Base-by-base conservation (phyloP, 2,888 invertebrate species). In the Malthinus seriepunctatus region DNA sequence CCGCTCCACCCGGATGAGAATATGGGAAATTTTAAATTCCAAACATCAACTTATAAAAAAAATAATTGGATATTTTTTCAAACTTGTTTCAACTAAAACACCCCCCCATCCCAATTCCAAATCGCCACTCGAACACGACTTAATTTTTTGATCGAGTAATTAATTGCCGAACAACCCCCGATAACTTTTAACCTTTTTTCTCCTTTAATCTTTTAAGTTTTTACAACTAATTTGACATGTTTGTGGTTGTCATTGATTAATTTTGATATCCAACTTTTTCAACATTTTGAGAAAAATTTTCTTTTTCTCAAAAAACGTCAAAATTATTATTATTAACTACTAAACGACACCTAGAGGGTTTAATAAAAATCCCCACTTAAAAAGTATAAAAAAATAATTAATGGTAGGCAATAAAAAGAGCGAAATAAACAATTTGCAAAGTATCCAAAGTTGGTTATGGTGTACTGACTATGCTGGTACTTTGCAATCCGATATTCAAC, bases 1-100 rank as follows among this genome's bases (percentile, higher is more conserved):
- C 49, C 53, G 53, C 56, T 56, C 53, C 53, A 49, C 50, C 52
- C 53, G 54, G 34, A 59, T 59, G 50, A 38, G 51, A 51, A 51
- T 49, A 59, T 50, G 54, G 23, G 59, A 59, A 23, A 51, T 59
- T 59, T 48, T 59, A 59, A 53, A 52, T 59, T 59, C 57, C 47
- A 49, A 57, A 59, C 50, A 59, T 42, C 46, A 35, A 47, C 51
- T 51, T 47, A 38, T 45, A 51, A 56, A 56, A 56, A 15, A 46
- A 49, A 51, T 56, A 51, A 51, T 56, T 56, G 51, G 51, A 56
- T 56, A 50, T 56, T 50, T 50, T 32, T 38, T 37, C 45, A 12
- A 42, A 42, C 14, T 42, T 42, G 39, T 42, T 14, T 15, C 39
- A n/a, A 23, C 3, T 23, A 5, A 11, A 42, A 42, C 39, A 35